Evolutionary conservation across 2,113 vertebrate genomes (phyloP), one percentile per base, ranked within the genome.

Genomic region (Pycnonotus jocosus): DNA sequence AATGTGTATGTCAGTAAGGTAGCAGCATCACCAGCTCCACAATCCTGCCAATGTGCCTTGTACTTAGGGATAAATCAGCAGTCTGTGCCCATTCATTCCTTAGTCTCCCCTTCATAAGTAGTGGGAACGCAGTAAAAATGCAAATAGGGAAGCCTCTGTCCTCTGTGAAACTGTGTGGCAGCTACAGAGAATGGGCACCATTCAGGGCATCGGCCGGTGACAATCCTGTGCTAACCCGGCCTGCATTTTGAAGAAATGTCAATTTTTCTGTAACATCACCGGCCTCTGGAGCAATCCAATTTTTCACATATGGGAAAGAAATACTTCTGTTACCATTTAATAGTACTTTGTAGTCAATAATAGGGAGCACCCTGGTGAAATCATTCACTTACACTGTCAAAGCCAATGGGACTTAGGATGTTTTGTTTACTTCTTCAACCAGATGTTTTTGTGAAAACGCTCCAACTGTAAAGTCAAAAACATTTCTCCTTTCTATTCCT

Each of bases 71-170:
- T 81, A 89, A 92, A 91, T 86, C 73, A 71, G 50, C 86, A 72
- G 53, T 64, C 93, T 92, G 8, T 91, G 66, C 78, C 81, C 81
- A 64, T 92, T 89, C 91, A 84, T 84, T 78, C 83, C 57, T 81
- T 81, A 51, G 64, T 23, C 51, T 78, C 91, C 57, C 77, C 83
- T 88, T 83, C 84, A 21, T 84, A 68, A 95, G 89, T 15, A 84
- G 66, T 1, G 0, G 45, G 83, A 69, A 88, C 3, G 1, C 94
- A 71, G 56, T 80, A 48, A 82, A 94, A 96, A 93, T 84, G 56
- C 83, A 83, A 91, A 94, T 83, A 90, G 80, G 91, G 76, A 84
- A 73, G 92, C 23, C 65, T 95, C 95, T 96, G 95, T 95, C 35
- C 74, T 92, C 92, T 91, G 76, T 84, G 80, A 60, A 92, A 83